phyloP scores from a whole-genome alignment of 2,113 vertebrate genomes.

The Puma concolor region DNA sequence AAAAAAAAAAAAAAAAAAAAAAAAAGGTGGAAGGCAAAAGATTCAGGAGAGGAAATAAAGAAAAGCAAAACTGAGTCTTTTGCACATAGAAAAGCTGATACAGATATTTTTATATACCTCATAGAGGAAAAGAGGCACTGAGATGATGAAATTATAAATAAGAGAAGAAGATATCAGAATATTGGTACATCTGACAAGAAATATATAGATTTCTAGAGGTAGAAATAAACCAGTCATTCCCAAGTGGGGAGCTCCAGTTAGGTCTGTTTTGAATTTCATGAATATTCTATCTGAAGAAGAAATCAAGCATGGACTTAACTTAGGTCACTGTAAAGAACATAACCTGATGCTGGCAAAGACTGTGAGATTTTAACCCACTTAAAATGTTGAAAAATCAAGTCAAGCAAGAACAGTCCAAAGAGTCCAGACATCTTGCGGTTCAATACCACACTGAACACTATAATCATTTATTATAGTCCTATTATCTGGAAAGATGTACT shows the following conservation, averaged over 20 bases:
- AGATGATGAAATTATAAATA: neutral
- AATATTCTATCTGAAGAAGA: neutral
- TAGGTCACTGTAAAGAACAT: neutral
- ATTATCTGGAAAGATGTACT: conserved; percentile 19
- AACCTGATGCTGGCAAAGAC: neutral
- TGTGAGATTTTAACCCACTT: neutral
- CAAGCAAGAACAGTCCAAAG: neutral
- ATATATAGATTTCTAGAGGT: neutral
- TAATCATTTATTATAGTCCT: neutral
- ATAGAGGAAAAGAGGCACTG: neutral
- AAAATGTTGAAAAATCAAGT: conserved; percentile 42
- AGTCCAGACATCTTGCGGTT: neutral
- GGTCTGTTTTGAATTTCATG: neutral
- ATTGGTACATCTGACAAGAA: neutral
- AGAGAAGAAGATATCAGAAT: neutral
- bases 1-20: neutral
- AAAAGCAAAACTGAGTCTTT: neutral
- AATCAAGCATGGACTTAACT: neutral
- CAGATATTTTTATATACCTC: neutral
- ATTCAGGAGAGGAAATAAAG: neutral
- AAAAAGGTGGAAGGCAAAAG: neutral
- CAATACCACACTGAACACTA: neutral
- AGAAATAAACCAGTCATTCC: neutral
- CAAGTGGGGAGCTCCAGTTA: neutral
- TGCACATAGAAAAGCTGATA: neutral